These are phyloP conservation scores for Microctenopoma stevenorrisi DNA, from an alignment of 2,797 vertebrate genomes.

Conservation along the genomic window DNA sequence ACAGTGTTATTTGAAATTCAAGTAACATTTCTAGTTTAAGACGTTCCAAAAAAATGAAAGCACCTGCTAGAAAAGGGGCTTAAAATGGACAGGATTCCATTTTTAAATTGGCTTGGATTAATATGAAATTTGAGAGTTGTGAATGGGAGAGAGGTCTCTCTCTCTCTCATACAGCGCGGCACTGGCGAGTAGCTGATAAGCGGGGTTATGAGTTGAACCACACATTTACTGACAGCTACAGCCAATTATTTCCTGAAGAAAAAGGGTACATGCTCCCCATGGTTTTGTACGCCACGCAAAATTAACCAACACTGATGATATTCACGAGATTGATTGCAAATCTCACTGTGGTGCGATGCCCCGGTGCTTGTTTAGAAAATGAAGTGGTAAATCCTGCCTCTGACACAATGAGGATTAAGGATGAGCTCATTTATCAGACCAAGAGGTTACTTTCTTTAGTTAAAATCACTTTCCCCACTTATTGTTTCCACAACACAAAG, in stretches of 20 bases:
- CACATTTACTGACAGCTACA: slow-evolving; percentile 61
- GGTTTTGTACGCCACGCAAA: slow-evolving; percentile 55
- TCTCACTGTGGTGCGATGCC: slow-evolving; percentile 37
- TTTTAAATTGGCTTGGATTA: slow-evolving; percentile 29
- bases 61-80: slow-evolving; percentile 25
- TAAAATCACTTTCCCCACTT: slow-evolving; percentile 71
- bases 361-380: slow-evolving; percentile 69
- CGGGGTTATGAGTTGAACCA: slow-evolving; percentile 59
- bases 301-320: slow-evolving; percentile 57
- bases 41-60: slow-evolving; percentile 1
- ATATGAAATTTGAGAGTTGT: slow-evolving; percentile 19
- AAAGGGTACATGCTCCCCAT: slow-evolving; percentile 40
- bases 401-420: slow-evolving; percentile 80
- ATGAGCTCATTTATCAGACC: slow-evolving; percentile 78
- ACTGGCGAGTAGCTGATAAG: slow-evolving; percentile 69
- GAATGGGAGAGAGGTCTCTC: slow-evolving; percentile 22
- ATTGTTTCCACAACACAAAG: slow-evolving; percentile 66
- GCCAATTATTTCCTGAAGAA: slow-evolving; percentile 65
- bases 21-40: not conserved
- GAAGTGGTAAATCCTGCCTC: slow-evolving; percentile 75
- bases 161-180: slow-evolving; percentile 24
- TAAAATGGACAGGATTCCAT: slow-evolving; percentile 21
- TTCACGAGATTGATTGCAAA: slow-evolving; percentile 66
- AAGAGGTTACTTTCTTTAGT: slow-evolving; percentile 59
- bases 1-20: slow-evolving; percentile 27